These are phyloP conservation scores for Capitulum mitella DNA, from an alignment of 2,888 invertebrate species.

Conservation along the genomic window DNA sequence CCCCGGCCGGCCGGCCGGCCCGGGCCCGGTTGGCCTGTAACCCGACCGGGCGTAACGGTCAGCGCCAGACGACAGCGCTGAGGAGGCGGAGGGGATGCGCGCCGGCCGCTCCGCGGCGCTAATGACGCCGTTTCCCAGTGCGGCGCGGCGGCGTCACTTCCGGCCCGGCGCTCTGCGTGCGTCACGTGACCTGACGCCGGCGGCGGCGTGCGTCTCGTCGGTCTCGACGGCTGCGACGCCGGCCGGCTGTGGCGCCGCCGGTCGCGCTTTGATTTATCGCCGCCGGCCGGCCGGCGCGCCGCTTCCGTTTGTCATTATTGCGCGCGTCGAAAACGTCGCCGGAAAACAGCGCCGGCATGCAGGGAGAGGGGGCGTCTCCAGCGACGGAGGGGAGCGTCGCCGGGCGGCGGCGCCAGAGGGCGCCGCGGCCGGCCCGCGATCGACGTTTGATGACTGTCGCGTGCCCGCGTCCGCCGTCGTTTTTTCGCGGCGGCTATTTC, in stretches of 20 bases:
- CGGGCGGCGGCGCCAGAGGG: background rate
- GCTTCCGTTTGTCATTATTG: conserved; percentile 9
- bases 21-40: background rate
- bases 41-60: background rate
- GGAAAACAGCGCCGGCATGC: background rate
- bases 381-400: background rate
- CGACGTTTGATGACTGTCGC: background rate
- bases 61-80: background rate
- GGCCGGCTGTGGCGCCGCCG: background rate
- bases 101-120: background rate
- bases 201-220: background rate
- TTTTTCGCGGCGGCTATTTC: background rate
- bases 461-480: background rate
- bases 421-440: background rate
- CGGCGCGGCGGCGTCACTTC: background rate
- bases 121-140: background rate
- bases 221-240: background rate
- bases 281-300: background rate
- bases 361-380: background rate
- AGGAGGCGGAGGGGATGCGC: background rate
- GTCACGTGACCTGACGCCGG: background rate
- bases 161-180: background rate
- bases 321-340: background rate
- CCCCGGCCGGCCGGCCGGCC: background rate
- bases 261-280: background rate